Percentiles rank a stretch among this genome's conserved stretches.
Evolutionary conservation across 2,797 vertebrate species (phyloP).

Genomic region (Natrix natrix): DNA sequence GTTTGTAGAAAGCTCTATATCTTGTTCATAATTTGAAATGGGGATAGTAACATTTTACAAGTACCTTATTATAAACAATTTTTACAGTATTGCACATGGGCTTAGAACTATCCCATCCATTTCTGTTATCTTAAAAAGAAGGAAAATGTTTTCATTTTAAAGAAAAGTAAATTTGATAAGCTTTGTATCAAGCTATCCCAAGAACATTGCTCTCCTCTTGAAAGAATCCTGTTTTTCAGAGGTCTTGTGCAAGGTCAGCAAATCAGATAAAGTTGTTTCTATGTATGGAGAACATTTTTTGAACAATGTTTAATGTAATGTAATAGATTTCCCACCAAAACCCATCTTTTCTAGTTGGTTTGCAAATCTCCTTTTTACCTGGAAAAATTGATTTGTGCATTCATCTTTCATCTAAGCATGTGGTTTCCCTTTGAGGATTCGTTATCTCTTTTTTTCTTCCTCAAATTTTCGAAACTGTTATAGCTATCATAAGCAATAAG

Average conservation of each 20-base stretch:
- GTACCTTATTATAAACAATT: not conserved
- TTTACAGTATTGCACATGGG: not conserved
- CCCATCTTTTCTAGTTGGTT: not conserved
- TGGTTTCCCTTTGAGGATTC: not conserved
- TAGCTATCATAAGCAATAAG: not conserved
- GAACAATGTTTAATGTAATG: not conserved
- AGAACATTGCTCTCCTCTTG: not conserved
- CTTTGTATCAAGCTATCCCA: not conserved
- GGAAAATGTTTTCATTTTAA: not conserved
- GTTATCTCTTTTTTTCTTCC: not conserved
- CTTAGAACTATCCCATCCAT: not conserved
- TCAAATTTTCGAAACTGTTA: not conserved
- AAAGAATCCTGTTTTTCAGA: not conserved
- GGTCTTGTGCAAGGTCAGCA: not conserved
- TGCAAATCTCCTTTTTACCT: not conserved
- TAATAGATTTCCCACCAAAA: not conserved
- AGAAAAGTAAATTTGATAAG: not conserved
- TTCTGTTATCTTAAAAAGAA: not conserved
- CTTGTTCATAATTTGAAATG: not conserved
- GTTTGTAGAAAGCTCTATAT: not conserved
- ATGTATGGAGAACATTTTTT: not conserved
- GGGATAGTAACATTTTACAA: not conserved
- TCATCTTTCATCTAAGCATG: not conserved
- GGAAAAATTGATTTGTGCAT: not conserved
- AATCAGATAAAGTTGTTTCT: too few species aligned